Evolutionary conservation across 2,797 vertebrate genomes (phyloP).

Genomic region (Rachycentron canadum): DNA sequence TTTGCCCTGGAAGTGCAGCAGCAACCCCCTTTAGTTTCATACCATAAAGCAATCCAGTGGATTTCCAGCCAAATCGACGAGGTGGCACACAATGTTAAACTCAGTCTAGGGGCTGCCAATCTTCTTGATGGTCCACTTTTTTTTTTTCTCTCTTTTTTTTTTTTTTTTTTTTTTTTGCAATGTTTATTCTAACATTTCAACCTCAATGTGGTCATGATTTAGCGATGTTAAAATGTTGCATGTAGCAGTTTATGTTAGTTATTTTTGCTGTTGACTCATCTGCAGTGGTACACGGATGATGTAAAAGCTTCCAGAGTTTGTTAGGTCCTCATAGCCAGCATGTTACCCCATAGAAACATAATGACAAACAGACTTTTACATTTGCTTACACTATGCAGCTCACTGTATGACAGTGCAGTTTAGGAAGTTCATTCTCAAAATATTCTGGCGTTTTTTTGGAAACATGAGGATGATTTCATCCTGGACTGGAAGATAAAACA

Average conservation of each 20-base stretch:
- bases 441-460: not conserved
- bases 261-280: slow-evolving; percentile 61
- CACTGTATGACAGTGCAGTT: slow-evolving; percentile 16
- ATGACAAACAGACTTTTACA: slow-evolving; percentile 63
- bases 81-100: slow-evolving; percentile 25
- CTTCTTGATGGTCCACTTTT: slow-evolving; percentile 16
- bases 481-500: no score
- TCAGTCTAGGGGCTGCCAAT: slow-evolving; percentile 42
- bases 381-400: slow-evolving; percentile 14
- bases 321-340: slow-evolving; percentile 34
- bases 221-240: slow-evolving; percentile 45
- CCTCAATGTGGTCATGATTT: slow-evolving; percentile 61
- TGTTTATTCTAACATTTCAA: slow-evolving; percentile 61
- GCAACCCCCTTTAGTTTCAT: slow-evolving; percentile 5
- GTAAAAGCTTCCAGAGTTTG: slow-evolving; percentile 57
- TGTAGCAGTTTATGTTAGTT: slow-evolving; percentile 58
- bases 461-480: not conserved
- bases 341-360: slow-evolving; percentile 57
- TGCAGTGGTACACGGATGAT: slow-evolving; percentile 48
- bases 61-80: slow-evolving; percentile 36
- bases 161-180: slow-evolving; percentile 27
- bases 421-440: slow-evolving; percentile 7
- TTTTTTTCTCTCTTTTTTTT: slow-evolving; percentile 31
- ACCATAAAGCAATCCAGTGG: slow-evolving; percentile 6
- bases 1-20: slow-evolving; percentile 5